Evolutionary conservation across 2,113 vertebrate genomes (phyloP).

Genomic region (Mola mola): DNA sequence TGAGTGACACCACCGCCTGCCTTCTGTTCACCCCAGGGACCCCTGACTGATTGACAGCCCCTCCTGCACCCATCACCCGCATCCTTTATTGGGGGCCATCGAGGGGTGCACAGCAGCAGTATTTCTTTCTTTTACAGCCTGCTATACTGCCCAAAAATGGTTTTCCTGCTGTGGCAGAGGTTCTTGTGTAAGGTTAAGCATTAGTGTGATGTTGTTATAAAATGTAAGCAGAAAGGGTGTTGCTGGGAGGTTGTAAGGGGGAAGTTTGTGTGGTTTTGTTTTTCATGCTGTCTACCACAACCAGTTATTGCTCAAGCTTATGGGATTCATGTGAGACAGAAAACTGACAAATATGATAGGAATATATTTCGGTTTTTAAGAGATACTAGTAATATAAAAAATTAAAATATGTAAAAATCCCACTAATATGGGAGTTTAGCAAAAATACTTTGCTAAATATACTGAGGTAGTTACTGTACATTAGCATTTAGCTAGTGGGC

Average conservation of each 20-base stretch:
- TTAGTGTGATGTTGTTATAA: slow-evolving; percentile 15
- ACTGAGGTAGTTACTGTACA: too few species aligned
- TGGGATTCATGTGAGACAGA: background rate
- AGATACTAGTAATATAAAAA: too few species aligned
- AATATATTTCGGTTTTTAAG: background rate
- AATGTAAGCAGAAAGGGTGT: slow-evolving; percentile 41
- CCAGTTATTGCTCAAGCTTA: background rate
- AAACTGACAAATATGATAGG: slow-evolving; percentile 1
- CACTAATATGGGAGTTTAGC: too few species aligned
- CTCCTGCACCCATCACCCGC: slow-evolving; percentile 73
- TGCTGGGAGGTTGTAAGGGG: slow-evolving; percentile 19
- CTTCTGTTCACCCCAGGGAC: slow-evolving; percentile 79
- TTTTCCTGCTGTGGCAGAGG: slow-evolving; percentile 20
- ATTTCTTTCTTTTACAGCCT: slow-evolving; percentile 55
- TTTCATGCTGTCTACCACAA: slow-evolving; percentile 29
- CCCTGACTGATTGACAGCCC: slow-evolving; percentile 77
- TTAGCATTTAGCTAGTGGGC: too few species aligned
- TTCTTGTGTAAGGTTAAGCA: slow-evolving; percentile 5
- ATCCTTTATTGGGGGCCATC: slow-evolving; percentile 74
- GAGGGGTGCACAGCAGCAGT: slow-evolving; percentile 52
- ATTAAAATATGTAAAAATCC: too few species aligned
- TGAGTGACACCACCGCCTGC: slow-evolving; percentile 79
- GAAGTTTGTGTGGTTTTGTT: slow-evolving; percentile 40
- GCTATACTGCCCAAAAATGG: slow-evolving; percentile 36
- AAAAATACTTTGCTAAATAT: too few species aligned